Percentiles rank a stretch among this genome's conserved stretches.
Conservation (phyloP, 2,797 vertebrate species). For the Scomberomorus guttatus region DNA sequence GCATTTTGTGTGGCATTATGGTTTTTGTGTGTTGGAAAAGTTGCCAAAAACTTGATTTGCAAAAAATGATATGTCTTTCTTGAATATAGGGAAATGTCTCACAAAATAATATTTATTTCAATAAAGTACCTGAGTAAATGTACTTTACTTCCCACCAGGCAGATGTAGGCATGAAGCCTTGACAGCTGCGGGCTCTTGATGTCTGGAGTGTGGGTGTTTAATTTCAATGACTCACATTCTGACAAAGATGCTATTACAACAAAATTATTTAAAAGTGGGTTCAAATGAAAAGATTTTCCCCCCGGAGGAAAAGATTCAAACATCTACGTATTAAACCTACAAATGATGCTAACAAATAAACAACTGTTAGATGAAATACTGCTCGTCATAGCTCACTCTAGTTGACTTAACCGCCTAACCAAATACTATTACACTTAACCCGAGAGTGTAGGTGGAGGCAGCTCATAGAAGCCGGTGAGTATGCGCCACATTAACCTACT, state of each 20-base stretch:
- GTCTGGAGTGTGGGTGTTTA: constrained; percentile 28
- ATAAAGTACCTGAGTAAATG: neutral
- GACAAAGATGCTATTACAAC: constrained; percentile 26
- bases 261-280: constrained; percentile 5
- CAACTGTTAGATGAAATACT: constrained; percentile 15
- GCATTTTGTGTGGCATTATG: neutral
- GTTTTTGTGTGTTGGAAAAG: neutral
- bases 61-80: neutral
- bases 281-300: neutral
- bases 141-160: neutral
- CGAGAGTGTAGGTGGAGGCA: constrained; percentile 4
- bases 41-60: neutral
- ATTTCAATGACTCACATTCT: constrained; percentile 48
- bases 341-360: constrained; percentile 9
- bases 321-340: constrained; percentile 18
- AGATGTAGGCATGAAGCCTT: constrained; percentile 14
- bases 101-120: neutral
- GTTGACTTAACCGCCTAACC: constrained; percentile 37
- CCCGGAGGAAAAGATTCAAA: constrained; percentile 39
- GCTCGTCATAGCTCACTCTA: neutral
- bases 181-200: neutral
- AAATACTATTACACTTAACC: neutral
- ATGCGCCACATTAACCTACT: constrained; percentile 20
- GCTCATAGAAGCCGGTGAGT: neutral
- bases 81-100: neutral